These are phyloP conservation scores for Eulacestoma nigropectus DNA, from an alignment of 2,113 vertebrate species.

Conservation along the genomic window DNA sequence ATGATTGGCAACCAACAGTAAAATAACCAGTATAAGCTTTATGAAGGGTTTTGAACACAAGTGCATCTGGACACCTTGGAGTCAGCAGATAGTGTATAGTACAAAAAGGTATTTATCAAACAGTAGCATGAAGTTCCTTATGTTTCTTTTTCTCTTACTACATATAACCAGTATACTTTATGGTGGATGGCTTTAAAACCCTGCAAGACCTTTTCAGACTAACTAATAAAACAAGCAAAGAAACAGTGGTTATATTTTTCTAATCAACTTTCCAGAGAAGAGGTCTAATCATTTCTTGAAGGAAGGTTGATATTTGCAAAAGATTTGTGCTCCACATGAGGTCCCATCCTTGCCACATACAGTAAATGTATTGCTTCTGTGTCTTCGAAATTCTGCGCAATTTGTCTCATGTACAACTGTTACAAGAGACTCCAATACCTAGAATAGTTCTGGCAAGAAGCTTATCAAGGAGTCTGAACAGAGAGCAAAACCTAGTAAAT, in stretches of 20 bases:
- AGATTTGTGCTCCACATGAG: neutral
- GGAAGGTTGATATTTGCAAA: neutral
- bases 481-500: neutral
- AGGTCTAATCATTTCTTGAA: neutral
- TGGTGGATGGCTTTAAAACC: neutral
- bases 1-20: neutral
- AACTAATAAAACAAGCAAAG: neutral
- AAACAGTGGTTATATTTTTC: neutral
- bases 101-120: neutral
- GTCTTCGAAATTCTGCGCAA: neutral
- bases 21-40: neutral
- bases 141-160: neutral
- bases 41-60: neutral
- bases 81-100: neutral
- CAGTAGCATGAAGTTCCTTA: neutral
- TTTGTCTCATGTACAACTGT: neutral
- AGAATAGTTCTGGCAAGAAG: neutral
- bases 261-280: neutral
- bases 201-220: neutral
- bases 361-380: accelerated
- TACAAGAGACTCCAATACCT: neutral
- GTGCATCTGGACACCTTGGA: neutral
- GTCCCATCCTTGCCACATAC: neutral
- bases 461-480: neutral
- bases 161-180: neutral